Base-by-base conservation (phyloP, 2,797 vertebrate genomes). In the Hafferia zeledoni region DNA sequence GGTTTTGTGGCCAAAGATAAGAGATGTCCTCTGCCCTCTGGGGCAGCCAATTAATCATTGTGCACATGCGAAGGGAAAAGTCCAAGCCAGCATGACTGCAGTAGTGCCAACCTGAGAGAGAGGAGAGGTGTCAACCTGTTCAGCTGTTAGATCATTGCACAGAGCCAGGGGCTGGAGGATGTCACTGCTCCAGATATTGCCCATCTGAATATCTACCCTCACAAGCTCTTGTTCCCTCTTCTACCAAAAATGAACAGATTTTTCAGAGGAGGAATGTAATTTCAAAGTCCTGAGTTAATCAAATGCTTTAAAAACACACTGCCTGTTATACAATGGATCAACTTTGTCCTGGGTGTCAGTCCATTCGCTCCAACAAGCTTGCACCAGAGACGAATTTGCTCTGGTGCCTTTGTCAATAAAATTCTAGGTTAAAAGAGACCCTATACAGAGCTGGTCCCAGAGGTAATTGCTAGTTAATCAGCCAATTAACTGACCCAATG, bases 401-500 rank as follows among this genome's bases (percentile, higher is more conserved):
- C 83, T 87, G 91, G 90, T 94, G 94, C 96, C 64, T 97, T 97
- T 97, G 94, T 96, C 96, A 97, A 89, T 94, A 95, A 97, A 95
- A 96, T 91, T 97, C 94, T 92, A 85, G 74, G 69, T 96, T 92
- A 95, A 94, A 96, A 95, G 88, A 89, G 63, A 87, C 90, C 76
- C 63, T 95, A 71, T 94, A 43, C 63, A 91, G 92, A 91, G 94
- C 83, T 59, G 50, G 83, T 91, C 95, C 92, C 96, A 86, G 94
- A 90, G 88, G 95, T 97, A 98, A 98, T 97, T 98, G 96, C 96
- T 95, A 96, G 96, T 97, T 98, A 97, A 98, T 97, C 97, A 98
- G 96, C 96, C 97, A 97, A 98, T 98, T 98, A 98, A 96, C 96
- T 97, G 97, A 96, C 87, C 91, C 95, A 97, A 97, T 25, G 52